Evolutionary conservation across 2,797 vertebrate genomes (phyloP).

Genomic region (Malacoctenus gilli): DNA sequence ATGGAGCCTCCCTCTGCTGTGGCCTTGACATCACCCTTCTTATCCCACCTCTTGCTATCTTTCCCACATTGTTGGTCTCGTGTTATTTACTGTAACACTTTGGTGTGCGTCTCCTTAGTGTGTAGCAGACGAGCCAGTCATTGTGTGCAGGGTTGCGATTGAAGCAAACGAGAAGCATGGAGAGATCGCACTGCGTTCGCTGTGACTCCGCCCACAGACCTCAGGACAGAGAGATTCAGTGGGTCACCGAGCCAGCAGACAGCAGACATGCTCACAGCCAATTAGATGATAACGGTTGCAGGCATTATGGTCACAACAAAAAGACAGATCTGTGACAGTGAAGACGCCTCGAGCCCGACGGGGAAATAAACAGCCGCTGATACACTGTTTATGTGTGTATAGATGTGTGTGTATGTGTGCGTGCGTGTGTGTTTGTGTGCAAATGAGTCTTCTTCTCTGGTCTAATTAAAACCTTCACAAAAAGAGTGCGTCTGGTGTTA

Average conservation of each 20-base stretch:
- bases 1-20: too few species aligned
- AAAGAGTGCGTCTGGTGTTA: constrained; percentile 44
- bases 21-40: too few species aligned
- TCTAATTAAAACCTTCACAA: constrained; percentile 62
- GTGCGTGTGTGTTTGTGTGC: too few species aligned
- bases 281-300: constrained; percentile 55
- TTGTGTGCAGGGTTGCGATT: constrained; percentile 23
- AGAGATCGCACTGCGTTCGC: constrained; percentile 22
- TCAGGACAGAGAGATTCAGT: constrained; percentile 36
- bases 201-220: neutral
- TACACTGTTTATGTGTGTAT: constrained; percentile 2
- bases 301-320: constrained; percentile 20
- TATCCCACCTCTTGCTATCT: too few species aligned
- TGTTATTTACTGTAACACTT: too few species aligned
- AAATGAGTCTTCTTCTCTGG: constrained; percentile 5
- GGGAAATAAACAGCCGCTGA: constrained; percentile 25
- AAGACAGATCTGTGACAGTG: constrained; percentile 41
- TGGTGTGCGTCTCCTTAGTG: too few species aligned
- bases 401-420: too few species aligned
- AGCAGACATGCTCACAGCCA: constrained; percentile 23
- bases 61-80: too few species aligned
- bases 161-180: constrained; percentile 23
- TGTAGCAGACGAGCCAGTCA: neutral
- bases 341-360: constrained; percentile 25
- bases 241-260: constrained; percentile 27